These are phyloP conservation scores for Python bivittatus DNA, from an alignment of 2,113 vertebrate species.

Conservation along the genomic window DNA sequence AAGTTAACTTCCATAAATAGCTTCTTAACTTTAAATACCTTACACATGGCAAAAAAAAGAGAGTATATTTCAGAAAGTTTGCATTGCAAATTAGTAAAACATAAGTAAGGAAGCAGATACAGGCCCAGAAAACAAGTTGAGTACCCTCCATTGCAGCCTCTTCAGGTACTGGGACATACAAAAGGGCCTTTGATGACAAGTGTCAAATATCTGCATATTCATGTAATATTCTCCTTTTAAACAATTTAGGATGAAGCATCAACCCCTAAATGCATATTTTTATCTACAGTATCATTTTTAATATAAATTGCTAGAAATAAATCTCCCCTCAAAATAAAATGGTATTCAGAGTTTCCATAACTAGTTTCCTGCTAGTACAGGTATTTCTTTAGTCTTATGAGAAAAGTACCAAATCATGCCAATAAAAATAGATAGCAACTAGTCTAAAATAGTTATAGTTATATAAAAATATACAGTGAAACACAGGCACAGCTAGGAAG, in stretches of 20 bases:
- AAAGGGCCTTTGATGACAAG: neutral
- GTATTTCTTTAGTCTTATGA: neutral
- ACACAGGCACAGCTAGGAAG: neutral
- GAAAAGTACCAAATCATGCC: neutral
- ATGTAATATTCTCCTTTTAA: neutral
- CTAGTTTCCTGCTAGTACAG: neutral
- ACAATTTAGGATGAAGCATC: neutral
- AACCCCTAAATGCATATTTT: neutral
- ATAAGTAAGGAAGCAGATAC: neutral
- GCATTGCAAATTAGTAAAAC: accelerated
- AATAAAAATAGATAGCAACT: neutral
- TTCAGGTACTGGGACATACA: neutral
- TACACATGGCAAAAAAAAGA: neutral
- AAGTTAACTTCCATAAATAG: slow-evolving; percentile 43
- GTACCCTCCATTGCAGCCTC: neutral
- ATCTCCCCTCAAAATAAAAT: neutral
- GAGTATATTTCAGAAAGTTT: neutral
- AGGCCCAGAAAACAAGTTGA: neutral
- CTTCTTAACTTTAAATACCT: slow-evolving; percentile 14
- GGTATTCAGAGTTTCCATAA: neutral
- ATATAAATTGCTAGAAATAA: neutral
- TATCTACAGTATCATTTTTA: neutral
- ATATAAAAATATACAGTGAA: neutral
- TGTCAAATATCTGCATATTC: neutral
- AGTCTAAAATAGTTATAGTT: neutral